These are phyloP conservation scores for Ceramica pisi DNA, from an alignment of 2,888 invertebrate genomes.

Conservation along the genomic window DNA sequence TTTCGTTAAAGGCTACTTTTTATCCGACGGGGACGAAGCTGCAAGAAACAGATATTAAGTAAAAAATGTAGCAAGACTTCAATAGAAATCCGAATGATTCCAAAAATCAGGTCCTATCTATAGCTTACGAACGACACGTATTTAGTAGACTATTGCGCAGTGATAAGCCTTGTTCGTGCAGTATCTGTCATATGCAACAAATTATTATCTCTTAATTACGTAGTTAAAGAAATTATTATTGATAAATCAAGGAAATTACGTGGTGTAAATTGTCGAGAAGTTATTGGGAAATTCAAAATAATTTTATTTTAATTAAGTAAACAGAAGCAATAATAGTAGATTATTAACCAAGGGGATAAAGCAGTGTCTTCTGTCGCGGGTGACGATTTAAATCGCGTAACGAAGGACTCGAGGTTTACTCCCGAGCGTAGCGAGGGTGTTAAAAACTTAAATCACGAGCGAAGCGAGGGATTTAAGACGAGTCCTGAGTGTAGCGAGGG, in stretches of 20 bases:
- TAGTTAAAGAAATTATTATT: conserved; percentile 64
- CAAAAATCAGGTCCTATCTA: conserved; percentile 38
- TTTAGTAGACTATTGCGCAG: conserved; percentile 64
- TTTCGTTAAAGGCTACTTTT: too few species aligned
- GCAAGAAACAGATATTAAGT: too few species aligned
- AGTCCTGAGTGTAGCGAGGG: too few species aligned
- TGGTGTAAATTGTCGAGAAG: conserved; percentile 57
- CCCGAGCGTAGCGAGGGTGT: too few species aligned
- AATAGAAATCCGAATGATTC: conserved; percentile 5
- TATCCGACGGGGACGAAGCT: too few species aligned
- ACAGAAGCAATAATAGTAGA: too few species aligned
- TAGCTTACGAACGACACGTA: conserved; percentile 64
- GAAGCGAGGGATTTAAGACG: too few species aligned
- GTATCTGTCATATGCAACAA: conserved; percentile 60
- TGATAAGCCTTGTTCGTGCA: conserved; percentile 71
- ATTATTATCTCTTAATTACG: conserved; percentile 60
- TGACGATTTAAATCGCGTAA: too few species aligned
- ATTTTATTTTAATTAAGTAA: neutral
- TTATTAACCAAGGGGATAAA: too few species aligned
- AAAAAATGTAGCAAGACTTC: neutral
- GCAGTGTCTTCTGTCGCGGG: too few species aligned
- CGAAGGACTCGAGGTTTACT: too few species aligned
- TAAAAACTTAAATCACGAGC: too few species aligned
- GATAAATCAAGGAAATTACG: conserved; percentile 64
- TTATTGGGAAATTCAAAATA: conserved; percentile 21